These are phyloP conservation scores for Pollimyrus isidori DNA, from an alignment of 2,113 vertebrate genomes.

Conservation along the genomic window DNA sequence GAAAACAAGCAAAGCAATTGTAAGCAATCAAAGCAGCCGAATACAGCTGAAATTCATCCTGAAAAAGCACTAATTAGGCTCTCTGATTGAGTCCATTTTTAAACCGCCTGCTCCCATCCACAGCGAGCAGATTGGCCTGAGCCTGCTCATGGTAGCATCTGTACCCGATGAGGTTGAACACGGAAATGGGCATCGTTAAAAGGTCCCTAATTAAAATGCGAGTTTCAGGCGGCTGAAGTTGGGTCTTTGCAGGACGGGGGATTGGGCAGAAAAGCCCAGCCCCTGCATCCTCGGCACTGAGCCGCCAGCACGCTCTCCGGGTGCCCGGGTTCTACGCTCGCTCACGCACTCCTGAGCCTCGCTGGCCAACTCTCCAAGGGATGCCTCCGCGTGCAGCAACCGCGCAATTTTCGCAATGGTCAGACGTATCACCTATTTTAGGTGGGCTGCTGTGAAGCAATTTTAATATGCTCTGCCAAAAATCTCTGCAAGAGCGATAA, in stretches of 20 bases:
- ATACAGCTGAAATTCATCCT: not conserved
- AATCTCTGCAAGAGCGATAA: not conserved
- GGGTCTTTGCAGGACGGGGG: not conserved
- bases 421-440: not conserved
- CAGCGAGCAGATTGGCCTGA: not conserved
- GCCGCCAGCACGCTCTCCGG: not conserved
- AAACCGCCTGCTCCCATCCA: not conserved
- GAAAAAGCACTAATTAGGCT: not conserved
- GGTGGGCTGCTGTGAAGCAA: not conserved
- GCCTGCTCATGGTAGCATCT: conserved; percentile 30
- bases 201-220: conserved; percentile 29
- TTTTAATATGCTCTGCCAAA: conserved; percentile 1
- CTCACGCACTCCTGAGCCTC: not conserved
- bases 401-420: not conserved
- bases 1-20: not conserved
- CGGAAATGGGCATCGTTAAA: conserved; percentile 17
- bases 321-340: not conserved
- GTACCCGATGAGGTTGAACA: conserved; percentile 11
- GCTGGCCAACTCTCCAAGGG: not conserved
- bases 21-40: not conserved
- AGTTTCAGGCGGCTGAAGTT: conserved; percentile 17
- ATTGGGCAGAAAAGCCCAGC: not conserved
- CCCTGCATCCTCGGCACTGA: not conserved
- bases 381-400: not conserved
- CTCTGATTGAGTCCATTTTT: not conserved